Conservation (phyloP, 1,140 invertebrate species). For the Drosophila subobscura region DNA sequence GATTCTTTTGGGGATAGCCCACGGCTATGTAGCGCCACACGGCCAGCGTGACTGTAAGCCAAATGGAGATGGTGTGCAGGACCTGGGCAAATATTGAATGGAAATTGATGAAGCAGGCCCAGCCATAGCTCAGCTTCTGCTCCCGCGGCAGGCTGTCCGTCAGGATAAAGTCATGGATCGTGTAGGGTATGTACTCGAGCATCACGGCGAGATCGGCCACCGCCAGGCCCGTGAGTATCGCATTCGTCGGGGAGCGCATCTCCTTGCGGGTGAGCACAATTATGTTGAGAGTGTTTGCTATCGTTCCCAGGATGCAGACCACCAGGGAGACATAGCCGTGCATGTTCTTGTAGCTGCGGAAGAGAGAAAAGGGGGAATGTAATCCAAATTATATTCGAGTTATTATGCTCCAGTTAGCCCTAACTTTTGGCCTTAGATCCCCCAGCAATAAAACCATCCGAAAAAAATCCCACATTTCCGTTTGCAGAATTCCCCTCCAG, state of each 20-base stretch:
- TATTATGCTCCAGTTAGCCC: slow-evolving; percentile 45
- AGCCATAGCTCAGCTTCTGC: slow-evolving; percentile 87
- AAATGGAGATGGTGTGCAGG: slow-evolving; percentile 96
- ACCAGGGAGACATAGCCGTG: slow-evolving; percentile 76
- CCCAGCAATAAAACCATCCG: slow-evolving; percentile 39
- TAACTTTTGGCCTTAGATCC: slow-evolving; percentile 10
- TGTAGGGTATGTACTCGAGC: slow-evolving; percentile 96
- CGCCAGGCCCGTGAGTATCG: slow-evolving; percentile 93
- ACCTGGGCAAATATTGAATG: slow-evolving; percentile 93
- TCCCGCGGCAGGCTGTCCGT: slow-evolving; percentile 65
- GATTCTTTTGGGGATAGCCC: slow-evolving; percentile 90
- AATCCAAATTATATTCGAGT: slow-evolving; percentile 32
- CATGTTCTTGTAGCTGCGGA: slow-evolving; percentile 65
- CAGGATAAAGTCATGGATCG: slow-evolving; percentile 90
- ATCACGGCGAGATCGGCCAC: slow-evolving; percentile 96
- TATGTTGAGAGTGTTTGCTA: slow-evolving; percentile 96
- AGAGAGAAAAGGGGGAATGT: not conserved
- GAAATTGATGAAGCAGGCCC: slow-evolving; percentile 91
- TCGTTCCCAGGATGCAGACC: slow-evolving; percentile 96
- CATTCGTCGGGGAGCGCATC: slow-evolving; percentile 93
- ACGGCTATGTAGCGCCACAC: slow-evolving; percentile 96
- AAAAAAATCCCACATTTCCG: slow-evolving; percentile 34
- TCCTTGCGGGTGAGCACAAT: slow-evolving; percentile 94
- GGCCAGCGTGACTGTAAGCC: slow-evolving; percentile 94
- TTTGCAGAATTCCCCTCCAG: slow-evolving; percentile 16